Evolutionary conservation across 2,888 invertebrate genomes (phyloP).

Genomic region (Agonopterix heracliana): DNA sequence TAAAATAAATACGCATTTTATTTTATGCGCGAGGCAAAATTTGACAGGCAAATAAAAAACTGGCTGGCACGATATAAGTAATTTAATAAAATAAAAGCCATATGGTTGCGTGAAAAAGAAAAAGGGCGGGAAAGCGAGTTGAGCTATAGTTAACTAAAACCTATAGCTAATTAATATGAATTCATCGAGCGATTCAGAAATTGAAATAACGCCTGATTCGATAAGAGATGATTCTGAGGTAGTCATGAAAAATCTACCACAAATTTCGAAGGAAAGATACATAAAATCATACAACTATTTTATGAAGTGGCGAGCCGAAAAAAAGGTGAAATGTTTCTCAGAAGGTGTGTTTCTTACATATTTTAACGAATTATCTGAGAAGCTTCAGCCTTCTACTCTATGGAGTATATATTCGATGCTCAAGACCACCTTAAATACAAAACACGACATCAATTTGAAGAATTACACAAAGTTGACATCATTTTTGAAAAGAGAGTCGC

Average conservation of each 20-base stretch:
- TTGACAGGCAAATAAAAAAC: no score
- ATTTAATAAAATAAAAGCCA: no score
- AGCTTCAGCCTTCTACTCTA: not conserved
- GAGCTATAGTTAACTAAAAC: no score
- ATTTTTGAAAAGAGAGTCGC: slow-evolving; percentile 2
- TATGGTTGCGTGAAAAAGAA: no score
- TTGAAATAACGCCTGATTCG: no score
- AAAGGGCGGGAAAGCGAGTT: no score
- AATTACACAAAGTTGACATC: not conserved
- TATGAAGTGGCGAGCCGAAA: not conserved
- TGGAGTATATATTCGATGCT: slow-evolving; percentile 4
- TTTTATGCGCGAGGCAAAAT: no score
- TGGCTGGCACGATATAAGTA: no score
- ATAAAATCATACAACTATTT: not conserved
- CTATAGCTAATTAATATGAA: no score
- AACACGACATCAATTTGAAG: slow-evolving; percentile 2
- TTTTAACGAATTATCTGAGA: slow-evolving; percentile 1
- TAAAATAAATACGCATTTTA: no score
- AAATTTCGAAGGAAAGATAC: not conserved
- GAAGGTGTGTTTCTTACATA: not conserved
- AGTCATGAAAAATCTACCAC: not conserved
- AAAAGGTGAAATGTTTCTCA: not conserved
- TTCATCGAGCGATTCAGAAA: no score
- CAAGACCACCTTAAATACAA: not conserved
- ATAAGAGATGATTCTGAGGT: no score